Conservation (phyloP, 2,797 vertebrate species). For the Meriones psammophilus region DNA sequence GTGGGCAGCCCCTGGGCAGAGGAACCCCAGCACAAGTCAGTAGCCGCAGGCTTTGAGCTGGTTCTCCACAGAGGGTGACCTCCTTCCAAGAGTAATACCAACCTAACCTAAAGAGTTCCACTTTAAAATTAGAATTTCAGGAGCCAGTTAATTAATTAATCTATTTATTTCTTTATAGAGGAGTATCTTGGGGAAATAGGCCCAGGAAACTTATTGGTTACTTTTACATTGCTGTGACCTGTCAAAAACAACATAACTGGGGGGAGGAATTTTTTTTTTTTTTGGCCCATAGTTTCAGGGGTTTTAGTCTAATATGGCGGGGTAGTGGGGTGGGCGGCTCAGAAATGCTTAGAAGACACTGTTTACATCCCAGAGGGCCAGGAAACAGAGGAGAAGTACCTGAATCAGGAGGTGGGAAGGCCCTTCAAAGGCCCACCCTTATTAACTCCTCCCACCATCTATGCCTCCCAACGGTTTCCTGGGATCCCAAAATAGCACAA, state of each 20-base stretch:
- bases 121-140: conserved; percentile 33
- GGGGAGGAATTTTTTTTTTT: no score
- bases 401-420: neutral
- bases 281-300: neutral
- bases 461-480: no score
- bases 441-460: neutral
- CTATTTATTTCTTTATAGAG: neutral
- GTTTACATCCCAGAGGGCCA: neutral
- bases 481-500: neutral
- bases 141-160: neutral
- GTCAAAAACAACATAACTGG: neutral
- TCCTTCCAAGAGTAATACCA: neutral
- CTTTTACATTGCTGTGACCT: neutral
- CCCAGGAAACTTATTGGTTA: neutral
- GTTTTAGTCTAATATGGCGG: neutral
- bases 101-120: neutral
- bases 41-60: neutral
- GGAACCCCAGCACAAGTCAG: neutral
- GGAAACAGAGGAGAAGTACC: neutral
- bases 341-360: neutral
- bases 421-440: neutral
- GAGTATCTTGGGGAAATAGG: neutral
- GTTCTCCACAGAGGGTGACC: neutral
- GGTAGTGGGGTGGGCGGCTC: neutral
- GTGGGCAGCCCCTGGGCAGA: neutral